Conservation (phyloP, 2,797 vertebrate species). For the Fistularia commersonii region DNA sequence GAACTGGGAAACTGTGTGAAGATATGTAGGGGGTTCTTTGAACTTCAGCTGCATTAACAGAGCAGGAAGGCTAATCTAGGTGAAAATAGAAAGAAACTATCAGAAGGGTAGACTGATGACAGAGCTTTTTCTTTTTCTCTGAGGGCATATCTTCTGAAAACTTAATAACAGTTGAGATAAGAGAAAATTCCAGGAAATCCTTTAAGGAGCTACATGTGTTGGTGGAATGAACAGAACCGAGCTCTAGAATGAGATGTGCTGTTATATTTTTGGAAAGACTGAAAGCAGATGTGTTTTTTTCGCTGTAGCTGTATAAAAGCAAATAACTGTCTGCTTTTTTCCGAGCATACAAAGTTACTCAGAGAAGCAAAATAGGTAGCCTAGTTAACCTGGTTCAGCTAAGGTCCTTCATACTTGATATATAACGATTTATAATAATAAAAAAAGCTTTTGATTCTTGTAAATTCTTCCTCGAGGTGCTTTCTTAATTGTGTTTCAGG, state of each 20-base stretch:
- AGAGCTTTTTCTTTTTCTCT: slow-evolving; percentile 9
- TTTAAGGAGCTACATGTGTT: slow-evolving; percentile 4
- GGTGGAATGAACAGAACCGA: slow-evolving; percentile 25
- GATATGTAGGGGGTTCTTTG: no score
- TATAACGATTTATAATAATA: no score
- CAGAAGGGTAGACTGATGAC: slow-evolving; percentile 5
- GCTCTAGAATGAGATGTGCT: slow-evolving; percentile 14
- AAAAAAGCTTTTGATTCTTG: no score
- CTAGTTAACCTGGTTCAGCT: no score
- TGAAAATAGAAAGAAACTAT: background rate
- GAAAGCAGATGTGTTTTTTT: slow-evolving; percentile 15
- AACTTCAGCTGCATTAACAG: no score
- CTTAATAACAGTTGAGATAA: slow-evolving; percentile 44
- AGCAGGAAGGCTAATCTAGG: background rate
- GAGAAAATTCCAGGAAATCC: slow-evolving; percentile 53
- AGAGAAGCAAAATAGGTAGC: no score
- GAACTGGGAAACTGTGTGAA: no score
- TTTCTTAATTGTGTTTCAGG: no score
- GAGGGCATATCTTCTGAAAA: slow-evolving; percentile 29
- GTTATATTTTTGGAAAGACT: slow-evolving; percentile 16
- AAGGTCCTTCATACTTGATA: no score
- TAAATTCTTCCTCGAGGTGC: no score
- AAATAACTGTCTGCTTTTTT: background rate
- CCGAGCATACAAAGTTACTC: no score
- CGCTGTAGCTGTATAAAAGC: background rate